Conservation (phyloP, 2,797 vertebrate genomes). For the Menidia menidia region DNA sequence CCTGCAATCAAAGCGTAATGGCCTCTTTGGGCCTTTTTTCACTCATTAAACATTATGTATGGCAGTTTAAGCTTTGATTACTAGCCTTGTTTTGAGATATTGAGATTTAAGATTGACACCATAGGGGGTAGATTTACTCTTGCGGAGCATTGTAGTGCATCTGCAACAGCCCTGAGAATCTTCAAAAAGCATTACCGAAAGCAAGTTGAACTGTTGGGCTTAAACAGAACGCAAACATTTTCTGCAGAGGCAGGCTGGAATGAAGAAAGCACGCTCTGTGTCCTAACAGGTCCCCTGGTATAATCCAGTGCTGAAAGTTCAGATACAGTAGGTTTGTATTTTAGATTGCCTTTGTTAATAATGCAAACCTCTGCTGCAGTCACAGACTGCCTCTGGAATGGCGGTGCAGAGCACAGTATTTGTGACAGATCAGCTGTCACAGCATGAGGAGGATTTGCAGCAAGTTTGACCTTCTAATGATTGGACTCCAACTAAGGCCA, state of each 20-base stretch:
- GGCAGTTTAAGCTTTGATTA: slow-evolving; percentile 15
- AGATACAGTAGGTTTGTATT: slow-evolving; percentile 10
- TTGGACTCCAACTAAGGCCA: slow-evolving; percentile 55
- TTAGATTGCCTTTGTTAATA: slow-evolving; percentile 42
- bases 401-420: slow-evolving; percentile 13
- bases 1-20: slow-evolving; percentile 7
- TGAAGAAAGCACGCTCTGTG: slow-evolving; percentile 7
- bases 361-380: slow-evolving; percentile 35
- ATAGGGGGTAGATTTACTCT: slow-evolving; percentile 14
- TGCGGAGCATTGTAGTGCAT: slow-evolving; percentile 14
- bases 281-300: slow-evolving; percentile 6
- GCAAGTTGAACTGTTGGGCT: slow-evolving; percentile 20
- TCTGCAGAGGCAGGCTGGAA: slow-evolving; percentile 21
- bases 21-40: slow-evolving; percentile 36
- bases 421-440: slow-evolving; percentile 50
- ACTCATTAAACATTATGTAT: slow-evolving; percentile 26
- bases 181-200: slow-evolving; percentile 45
- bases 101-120: slow-evolving; percentile 38
- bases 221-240: slow-evolving; percentile 27
- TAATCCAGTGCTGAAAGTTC: slow-evolving; percentile 2
- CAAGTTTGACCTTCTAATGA: slow-evolving; percentile 70
- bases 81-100: slow-evolving; percentile 37
- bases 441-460: slow-evolving; percentile 62
- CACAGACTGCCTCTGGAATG: slow-evolving; percentile 33
- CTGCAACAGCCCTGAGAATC: slow-evolving; percentile 10